phyloP scores from a whole-genome alignment of 2,888 invertebrate genomes.

The Macrophya alboannulata region DNA sequence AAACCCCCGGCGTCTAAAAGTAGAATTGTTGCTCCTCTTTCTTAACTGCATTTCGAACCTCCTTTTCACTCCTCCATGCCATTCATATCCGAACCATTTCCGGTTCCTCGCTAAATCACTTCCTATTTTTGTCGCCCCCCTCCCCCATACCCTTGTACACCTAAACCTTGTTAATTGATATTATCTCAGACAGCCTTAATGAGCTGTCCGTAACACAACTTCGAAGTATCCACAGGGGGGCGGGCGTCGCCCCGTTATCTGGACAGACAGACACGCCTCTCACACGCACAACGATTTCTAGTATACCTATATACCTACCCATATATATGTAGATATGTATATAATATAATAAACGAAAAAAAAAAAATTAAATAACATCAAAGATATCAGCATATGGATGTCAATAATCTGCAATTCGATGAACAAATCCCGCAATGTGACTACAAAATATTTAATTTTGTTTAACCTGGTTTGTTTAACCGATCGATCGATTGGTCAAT shows the following conservation, averaged over 20 bases:
- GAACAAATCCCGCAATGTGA: neutral
- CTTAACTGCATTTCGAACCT: neutral
- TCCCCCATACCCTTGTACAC: constrained; percentile 2
- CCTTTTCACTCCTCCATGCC: neutral
- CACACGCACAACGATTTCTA: constrained; percentile 9
- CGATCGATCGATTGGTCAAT: too few relatives aligned
- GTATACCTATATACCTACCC: neutral
- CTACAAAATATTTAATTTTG: too few relatives aligned
- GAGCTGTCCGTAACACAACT: constrained; percentile 49
- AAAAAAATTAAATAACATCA: neutral
- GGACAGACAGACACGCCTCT: constrained; percentile 45
- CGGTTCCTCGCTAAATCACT: constrained; percentile 52
- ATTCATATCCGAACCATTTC: neutral
- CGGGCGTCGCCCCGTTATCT: constrained; percentile 55
- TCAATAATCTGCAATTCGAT: neutral
- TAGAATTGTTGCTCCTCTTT: constrained; percentile 1
- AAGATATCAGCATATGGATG: neutral
- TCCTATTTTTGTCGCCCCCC: constrained; percentile 48
- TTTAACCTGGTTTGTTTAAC: too few relatives aligned
- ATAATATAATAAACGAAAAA: neutral
- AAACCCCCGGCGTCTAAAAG: constrained; percentile 39
- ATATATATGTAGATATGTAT: neutral
- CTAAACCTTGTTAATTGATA: constrained; percentile 45
- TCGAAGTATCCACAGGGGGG: constrained; percentile 51
- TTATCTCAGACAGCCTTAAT: constrained; percentile 53